Evolutionary conservation across 2,797 vertebrate species (phyloP).

Genomic region (Paguma larvata): DNA sequence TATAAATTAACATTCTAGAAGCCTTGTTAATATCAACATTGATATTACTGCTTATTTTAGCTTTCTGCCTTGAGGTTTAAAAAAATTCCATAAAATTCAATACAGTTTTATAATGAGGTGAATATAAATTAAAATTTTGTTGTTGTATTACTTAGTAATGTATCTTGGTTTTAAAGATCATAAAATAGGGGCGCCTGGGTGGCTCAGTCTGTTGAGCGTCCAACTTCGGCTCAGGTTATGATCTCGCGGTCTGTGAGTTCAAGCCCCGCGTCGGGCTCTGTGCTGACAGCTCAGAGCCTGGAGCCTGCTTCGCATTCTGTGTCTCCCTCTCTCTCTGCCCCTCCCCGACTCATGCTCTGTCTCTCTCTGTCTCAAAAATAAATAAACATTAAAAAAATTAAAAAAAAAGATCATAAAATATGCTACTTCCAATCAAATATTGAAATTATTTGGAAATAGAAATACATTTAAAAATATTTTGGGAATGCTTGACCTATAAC

Average conservation of each 20-base stretch:
- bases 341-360: no score
- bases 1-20: neutral
- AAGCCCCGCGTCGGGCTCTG: no score
- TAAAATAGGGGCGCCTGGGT: no score
- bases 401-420: neutral
- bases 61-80: neutral
- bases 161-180: neutral
- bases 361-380: no score
- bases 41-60: neutral
- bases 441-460: neutral
- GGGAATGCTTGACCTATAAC: neutral
- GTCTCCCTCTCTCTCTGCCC: no score
- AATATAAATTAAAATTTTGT: neutral
- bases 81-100: neutral
- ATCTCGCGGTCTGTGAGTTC: no score
- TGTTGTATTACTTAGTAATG: neutral
- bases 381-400: no score
- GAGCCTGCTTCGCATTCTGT: no score
- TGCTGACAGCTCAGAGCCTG: no score
- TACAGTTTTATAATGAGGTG: neutral
- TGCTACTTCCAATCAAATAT: neutral
- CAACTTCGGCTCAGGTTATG: no score
- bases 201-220: no score
- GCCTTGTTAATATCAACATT: neutral
- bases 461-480: neutral